Evolutionary conservation across 2,888 invertebrate genomes (phyloP), one percentile per base, ranked within the genome.

Genomic region (Patella caerulea): DNA sequence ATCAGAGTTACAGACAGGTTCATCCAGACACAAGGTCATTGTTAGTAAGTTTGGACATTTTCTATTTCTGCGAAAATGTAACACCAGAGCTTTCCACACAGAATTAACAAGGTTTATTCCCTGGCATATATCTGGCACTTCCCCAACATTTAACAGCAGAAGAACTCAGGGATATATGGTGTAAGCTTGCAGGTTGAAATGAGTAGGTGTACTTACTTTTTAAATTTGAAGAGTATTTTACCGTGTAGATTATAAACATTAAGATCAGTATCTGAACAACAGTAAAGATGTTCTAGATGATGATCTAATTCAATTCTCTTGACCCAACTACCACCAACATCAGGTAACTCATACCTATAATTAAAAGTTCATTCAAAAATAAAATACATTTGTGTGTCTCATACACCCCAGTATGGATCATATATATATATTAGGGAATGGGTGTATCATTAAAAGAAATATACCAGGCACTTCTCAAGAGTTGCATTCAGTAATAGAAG

Each of bases 321-420:
- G 73, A 91, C 90, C 91, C 91, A 91, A 72, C 90, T 88, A 0
- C 90, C 90, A 34, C 90, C 91, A 19, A 90, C 89, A 85, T 89
- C 85, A 5, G 87, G 86, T 65, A 90, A 80, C 34, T 86, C 86
- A 59, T 87, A 83, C 75, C 89, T 89, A 79, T 9, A 78, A 74
- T n/a, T 65, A 45, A 45, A 45, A 45, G 7, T 5, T 45, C 34
- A 45, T 45, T 45, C 34, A 45, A 45, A 45, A 45, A 45, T 45
- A 45, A 45, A 45, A n/a, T n/a, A n/a, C 34, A 45, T 4, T 45
- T 45, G 5, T 5, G 34, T 45, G 34, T 45, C 34, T 7, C 5
- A 5, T 5, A 5, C 34, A 45, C 34, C 34, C 34, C 34, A 5
- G 34, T 45, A 45, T 45, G 34, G 5, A 45, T 45, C 7, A 45